A percentile compares a stretch with the other conserved stretches of the same genome.
Evolutionary conservation across 2,113 vertebrate genomes (phyloP).

Genomic region (Lepus timidus): DNA sequence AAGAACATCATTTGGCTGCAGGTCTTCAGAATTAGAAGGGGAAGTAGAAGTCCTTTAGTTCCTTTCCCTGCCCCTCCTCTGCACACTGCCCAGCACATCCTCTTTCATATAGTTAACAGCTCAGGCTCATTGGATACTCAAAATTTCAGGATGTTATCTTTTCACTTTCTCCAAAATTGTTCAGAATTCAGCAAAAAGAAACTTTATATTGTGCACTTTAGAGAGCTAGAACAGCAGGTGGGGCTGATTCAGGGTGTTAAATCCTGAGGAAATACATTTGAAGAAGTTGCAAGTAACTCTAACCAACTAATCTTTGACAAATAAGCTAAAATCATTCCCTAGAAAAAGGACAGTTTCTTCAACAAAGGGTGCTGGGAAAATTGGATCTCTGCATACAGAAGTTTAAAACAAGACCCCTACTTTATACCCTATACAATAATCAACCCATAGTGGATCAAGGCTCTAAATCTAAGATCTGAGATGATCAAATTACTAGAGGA

Average conservation of each 20-base stretch:
- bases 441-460: too few species aligned
- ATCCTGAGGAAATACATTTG: neutral
- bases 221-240: neutral
- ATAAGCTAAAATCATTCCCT: too few species aligned
- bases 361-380: too few species aligned
- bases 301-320: neutral
- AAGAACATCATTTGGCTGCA: neutral
- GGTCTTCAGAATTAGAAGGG: neutral
- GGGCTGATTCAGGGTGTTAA: neutral
- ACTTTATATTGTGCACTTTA: neutral
- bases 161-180: neutral
- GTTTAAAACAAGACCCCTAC: too few species aligned
- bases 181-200: constrained; percentile 5
- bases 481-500: too few species aligned
- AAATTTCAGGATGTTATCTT: constrained; percentile 11
- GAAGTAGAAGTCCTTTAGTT: neutral
- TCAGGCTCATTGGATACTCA: neutral
- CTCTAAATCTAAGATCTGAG: too few species aligned
- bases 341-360: too few species aligned
- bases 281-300: neutral
- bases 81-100: neutral
- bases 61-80: neutral
- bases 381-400: too few species aligned
- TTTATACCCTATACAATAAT: too few species aligned
- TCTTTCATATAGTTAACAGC: neutral